Evolutionary conservation across 2,113 vertebrate genomes (phyloP).

Genomic region (Tetraodon nigroviridis): DNA sequence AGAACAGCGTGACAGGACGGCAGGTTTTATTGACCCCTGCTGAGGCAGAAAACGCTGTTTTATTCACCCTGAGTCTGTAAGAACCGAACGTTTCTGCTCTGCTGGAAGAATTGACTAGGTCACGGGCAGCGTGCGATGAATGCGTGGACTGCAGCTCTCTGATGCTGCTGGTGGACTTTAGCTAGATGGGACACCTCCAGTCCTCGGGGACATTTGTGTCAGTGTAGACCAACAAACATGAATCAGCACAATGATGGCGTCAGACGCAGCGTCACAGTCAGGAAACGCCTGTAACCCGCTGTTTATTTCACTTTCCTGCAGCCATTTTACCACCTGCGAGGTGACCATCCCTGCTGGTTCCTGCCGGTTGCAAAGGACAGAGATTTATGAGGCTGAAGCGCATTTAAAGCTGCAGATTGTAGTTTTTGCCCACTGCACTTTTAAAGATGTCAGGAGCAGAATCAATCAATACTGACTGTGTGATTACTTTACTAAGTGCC

Average conservation of each 20-base stretch:
- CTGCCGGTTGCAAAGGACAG: background rate
- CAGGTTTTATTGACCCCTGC: constrained; percentile 58
- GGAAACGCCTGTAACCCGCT: too few relatives aligned
- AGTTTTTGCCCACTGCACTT: constrained; percentile 1
- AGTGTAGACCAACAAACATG: background rate
- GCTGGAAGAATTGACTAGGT: constrained; percentile 31
- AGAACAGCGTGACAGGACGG: constrained; percentile 62
- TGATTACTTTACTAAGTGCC: constrained; percentile 33
- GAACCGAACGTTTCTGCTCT: background rate
- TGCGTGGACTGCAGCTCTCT: background rate
- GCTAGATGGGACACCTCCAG: too few relatives aligned
- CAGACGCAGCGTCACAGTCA: background rate
- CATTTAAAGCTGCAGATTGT: background rate
- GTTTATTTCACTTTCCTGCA: too few relatives aligned
- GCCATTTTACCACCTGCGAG: too few relatives aligned
- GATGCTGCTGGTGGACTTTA: too few relatives aligned
- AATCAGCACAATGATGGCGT: background rate
- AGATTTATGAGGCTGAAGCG: constrained; percentile 1
- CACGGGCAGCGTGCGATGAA: constrained; percentile 9
- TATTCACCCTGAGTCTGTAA: constrained; percentile 13
- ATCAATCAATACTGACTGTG: constrained; percentile 27
- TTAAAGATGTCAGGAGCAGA: constrained; percentile 4
- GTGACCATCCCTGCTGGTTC: background rate
- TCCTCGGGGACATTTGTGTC: too few relatives aligned
- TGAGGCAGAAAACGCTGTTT: background rate